phyloP scores from a whole-genome alignment of 2,113 vertebrate genomes.

The Cyanistes caeruleus region DNA sequence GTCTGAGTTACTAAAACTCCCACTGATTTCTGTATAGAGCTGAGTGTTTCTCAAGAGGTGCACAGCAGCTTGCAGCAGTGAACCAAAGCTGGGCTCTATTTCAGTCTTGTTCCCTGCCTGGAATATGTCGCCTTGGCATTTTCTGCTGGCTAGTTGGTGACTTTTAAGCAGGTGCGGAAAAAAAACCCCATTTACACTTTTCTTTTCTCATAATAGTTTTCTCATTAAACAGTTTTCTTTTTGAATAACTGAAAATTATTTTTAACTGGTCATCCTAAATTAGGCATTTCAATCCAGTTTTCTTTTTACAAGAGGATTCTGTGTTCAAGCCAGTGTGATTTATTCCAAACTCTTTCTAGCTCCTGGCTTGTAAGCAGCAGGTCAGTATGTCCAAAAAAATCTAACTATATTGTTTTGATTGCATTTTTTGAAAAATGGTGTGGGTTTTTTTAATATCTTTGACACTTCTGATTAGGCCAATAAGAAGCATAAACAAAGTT shows the following conservation, averaged over 20 bases:
- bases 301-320: neutral
- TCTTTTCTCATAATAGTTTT: neutral
- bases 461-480: neutral
- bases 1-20: conserved; percentile 24
- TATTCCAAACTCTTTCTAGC: neutral
- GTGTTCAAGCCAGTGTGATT: neutral
- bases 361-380: conserved; percentile 8
- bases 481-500: neutral
- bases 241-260: neutral
- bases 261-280: conserved; percentile 1
- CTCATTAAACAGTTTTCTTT: neutral
- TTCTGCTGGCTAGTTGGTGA: neutral
- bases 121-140: neutral
- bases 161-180: conserved; percentile 14
- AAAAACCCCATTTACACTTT: neutral
- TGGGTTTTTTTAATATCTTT: neutral
- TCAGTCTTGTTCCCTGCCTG: neutral
- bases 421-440: neutral
- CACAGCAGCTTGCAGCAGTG: conserved; percentile 7
- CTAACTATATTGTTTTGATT: neutral
- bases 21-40: neutral
- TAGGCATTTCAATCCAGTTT: neutral
- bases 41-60: neutral
- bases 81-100: conserved; percentile 7
- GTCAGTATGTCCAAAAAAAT: neutral